A percentile compares a stretch with the other conserved stretches of the same genome.
phyloP scores from a whole-genome alignment of 2,888 invertebrate genomes.

The Holacanthella duospinosa region DNA sequence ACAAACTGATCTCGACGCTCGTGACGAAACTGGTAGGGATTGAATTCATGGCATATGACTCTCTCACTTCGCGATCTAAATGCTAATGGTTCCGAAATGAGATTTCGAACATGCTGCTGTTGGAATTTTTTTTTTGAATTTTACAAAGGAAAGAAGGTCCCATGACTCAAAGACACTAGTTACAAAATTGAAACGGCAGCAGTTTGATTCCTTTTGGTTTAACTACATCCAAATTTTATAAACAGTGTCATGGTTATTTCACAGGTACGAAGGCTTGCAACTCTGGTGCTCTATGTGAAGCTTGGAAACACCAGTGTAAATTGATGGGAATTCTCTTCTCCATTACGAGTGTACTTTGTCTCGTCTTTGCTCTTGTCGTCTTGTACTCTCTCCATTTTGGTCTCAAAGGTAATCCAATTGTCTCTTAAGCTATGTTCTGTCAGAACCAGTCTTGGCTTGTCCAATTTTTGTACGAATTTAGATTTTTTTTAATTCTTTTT shows the following conservation, averaged over 20 bases:
- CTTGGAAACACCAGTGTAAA: conserved; percentile 38
- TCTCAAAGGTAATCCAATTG: conserved; percentile 29
- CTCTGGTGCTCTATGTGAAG: conserved; percentile 38
- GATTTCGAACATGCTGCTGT: neutral
- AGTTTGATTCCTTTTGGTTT: no score
- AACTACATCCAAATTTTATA: no score
- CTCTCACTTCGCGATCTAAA: neutral
- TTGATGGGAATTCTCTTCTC: conserved; percentile 38
- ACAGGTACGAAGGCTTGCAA: conserved; percentile 12
- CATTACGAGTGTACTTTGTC: conserved; percentile 37
- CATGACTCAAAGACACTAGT: neutral
- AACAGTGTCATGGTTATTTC: no score
- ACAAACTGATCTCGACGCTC: conserved; percentile 31
- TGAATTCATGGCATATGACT: conserved; percentile 1
- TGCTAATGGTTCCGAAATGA: neutral
- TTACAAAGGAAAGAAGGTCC: neutral
- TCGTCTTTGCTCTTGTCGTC: conserved; percentile 36
- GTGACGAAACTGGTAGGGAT: conserved; percentile 34
- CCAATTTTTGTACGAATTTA: neutral
- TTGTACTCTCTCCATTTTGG: conserved; percentile 38
- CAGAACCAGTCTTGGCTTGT: neutral
- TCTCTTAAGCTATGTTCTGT: no score
- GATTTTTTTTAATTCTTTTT: conserved; percentile 21
- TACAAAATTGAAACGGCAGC: no score
- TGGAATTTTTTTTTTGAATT: neutral